phyloP scores from a whole-genome alignment of 2,797 vertebrate species.

The Psittacula echo region DNA sequence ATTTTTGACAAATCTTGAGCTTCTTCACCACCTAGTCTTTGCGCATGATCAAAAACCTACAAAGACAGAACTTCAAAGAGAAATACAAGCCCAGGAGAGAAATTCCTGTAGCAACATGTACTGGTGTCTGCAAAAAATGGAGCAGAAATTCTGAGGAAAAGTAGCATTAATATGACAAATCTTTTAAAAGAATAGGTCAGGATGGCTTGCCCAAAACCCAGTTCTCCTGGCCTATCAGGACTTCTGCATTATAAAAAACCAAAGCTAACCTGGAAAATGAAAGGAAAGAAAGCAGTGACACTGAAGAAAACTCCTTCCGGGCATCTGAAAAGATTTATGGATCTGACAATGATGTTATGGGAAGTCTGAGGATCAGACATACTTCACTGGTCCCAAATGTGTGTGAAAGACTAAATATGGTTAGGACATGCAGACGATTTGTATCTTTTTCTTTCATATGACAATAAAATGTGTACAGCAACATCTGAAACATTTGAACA shows the following conservation, averaged over 20 bases:
- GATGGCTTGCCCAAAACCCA: background rate
- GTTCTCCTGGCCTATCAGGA: background rate
- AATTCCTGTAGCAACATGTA: constrained; percentile 23
- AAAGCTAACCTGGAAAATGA: background rate
- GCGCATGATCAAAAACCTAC: constrained; percentile 29
- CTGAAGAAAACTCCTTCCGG: background rate
- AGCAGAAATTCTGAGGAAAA: constrained; percentile 1
- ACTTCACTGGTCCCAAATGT: background rate
- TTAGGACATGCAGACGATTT: background rate
- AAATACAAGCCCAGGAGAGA: constrained; percentile 48
- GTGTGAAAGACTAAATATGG: background rate
- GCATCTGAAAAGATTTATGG: constrained; percentile 8
- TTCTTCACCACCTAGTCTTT: constrained; percentile 7
- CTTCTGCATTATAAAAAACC: background rate
- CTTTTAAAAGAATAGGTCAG: constrained; percentile 13
- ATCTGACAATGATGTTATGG: background rate
- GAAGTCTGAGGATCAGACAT: background rate
- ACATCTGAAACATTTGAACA: background rate
- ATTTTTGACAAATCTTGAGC: constrained; percentile 52
- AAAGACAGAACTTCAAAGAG: constrained; percentile 46
- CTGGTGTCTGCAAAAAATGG: background rate
- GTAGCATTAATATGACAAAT: background rate
- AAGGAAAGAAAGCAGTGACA: background rate
- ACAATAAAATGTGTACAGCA: background rate
- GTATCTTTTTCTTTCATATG: background rate